phyloP scores from a whole-genome alignment of 2,113 vertebrate species.

The Leptobrachium ailaonicum region DNA sequence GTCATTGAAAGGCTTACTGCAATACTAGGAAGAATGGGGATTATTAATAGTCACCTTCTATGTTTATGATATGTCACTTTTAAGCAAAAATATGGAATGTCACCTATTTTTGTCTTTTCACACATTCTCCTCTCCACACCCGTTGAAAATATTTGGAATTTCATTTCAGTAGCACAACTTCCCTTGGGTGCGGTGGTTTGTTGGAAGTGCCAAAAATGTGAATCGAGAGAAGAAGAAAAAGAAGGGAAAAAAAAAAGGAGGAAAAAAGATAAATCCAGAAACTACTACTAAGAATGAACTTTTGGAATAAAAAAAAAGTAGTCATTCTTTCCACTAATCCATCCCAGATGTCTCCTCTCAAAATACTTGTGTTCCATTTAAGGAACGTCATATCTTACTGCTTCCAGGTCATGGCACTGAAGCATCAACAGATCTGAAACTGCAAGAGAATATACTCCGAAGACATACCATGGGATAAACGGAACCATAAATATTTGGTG shows the following conservation, averaged over 20 bases:
- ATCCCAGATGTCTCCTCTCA: slow-evolving; percentile 48
- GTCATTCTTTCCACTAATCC: slow-evolving; percentile 47
- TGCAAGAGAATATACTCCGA: slow-evolving; percentile 12
- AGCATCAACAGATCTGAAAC: slow-evolving; percentile 37
- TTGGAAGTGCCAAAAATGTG: slow-evolving; percentile 30
- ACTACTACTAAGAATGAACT: slow-evolving; percentile 42
- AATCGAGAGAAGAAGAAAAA: slow-evolving; percentile 9
- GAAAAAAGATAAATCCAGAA: slow-evolving; percentile 38
- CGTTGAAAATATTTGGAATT: slow-evolving; percentile 48
- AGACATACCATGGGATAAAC: slow-evolving; percentile 28
- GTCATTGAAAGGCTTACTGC: no score
- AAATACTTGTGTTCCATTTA: slow-evolving; percentile 50
- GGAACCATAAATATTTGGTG: slow-evolving; percentile 26
- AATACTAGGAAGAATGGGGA: neutral
- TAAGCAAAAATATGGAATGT: slow-evolving; percentile 25
- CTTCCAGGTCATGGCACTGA: slow-evolving; percentile 49
- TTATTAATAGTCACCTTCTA: neutral
- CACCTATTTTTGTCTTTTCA: slow-evolving; percentile 25
- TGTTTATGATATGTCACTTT: neutral
- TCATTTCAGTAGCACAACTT: slow-evolving; percentile 48
- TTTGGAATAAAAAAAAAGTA: slow-evolving; percentile 30
- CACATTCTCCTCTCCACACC: slow-evolving; percentile 45
- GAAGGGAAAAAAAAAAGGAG: neutral
- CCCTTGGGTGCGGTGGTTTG: slow-evolving; percentile 47
- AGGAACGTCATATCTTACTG: slow-evolving; percentile 29